Base-by-base conservation (phyloP, 2,797 vertebrate species). In the Lophius americanus region DNA sequence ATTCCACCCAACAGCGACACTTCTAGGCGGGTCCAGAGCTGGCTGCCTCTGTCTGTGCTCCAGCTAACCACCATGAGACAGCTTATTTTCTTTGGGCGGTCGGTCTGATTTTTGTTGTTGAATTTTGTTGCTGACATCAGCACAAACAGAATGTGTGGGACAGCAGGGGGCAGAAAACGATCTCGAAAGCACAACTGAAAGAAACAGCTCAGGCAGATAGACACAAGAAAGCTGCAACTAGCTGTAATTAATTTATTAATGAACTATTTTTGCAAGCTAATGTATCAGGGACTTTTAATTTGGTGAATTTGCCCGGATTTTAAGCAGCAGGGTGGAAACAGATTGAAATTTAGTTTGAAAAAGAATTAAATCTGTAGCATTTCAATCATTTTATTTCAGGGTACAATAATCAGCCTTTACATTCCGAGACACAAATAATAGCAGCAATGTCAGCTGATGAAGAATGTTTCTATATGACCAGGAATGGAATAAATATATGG, bases 81-180 rank as follows among this genome's bases (percentile, higher is more conserved):
- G 2, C 4, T 2, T 53, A 48, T 44, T 54, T 66, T 47, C 5
- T 59, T 43, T 5, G 57, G 54, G 50, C 64, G 52, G 0, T 38
- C 64, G 52, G 0, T 38, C 14, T 58, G 13, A 49, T 23, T 14
- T 60, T 32, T 68, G 48, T 49, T 51, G 51, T 46, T 49, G 54
- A 50, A 57, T 47, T 62, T 43, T 50, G 56, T 9, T 63, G 56
- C 73, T 58, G 67, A 51, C 53, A 57, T 41, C 41, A 43, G 51
- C 47, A 35, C 39, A 51, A 38, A 35, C 10, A 36, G 47, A 32
- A 10, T 33, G 38, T 49, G 49, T 43, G 39, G 50, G 54, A 55
- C 60, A 60, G 60, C 11, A 2, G 35, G 58, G 54, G 57, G 4
- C 7, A 5, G 23, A 37, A 33, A 37, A 37, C 7, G 36, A 9